Percentiles rank a stretch among this genome's conserved stretches.
Conservation (phyloP, 2,113 vertebrate genomes). For the Opisthocomus hoazin region DNA sequence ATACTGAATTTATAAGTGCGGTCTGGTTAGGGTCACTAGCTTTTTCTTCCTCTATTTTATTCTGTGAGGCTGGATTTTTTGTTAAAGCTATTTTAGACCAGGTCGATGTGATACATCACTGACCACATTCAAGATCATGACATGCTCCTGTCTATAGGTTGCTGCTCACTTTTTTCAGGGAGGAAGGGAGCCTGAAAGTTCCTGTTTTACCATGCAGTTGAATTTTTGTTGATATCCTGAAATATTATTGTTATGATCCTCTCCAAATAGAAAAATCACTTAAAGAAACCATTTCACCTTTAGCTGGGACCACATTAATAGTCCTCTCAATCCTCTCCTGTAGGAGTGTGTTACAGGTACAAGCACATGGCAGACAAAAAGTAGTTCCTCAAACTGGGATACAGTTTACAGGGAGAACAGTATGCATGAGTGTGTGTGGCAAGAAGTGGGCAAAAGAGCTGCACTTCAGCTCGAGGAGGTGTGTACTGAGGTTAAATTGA, state of each 20-base stretch:
- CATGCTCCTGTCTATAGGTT: neutral
- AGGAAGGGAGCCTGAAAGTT: neutral
- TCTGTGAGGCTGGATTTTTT: neutral
- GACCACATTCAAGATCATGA: neutral
- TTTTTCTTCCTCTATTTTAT: neutral
- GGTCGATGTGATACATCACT: neutral
- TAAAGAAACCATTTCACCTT: neutral
- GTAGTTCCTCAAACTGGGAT: neutral
- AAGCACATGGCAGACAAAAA: neutral
- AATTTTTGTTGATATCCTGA: neutral
- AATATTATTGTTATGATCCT: neutral
- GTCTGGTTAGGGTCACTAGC: neutral
- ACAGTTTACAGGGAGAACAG: rapidly evolving
- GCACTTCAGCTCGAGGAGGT: neutral
- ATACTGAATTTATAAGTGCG: neutral
- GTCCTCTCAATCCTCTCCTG: neutral
- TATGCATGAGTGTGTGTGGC: neutral
- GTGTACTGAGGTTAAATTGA: neutral
- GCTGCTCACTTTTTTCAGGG: neutral
- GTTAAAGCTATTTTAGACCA: neutral
- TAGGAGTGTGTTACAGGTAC: neutral
- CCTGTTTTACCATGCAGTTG: neutral
- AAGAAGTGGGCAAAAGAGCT: neutral
- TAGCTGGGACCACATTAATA: neutral
- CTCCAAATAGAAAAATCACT: neutral